phyloP scores from a whole-genome alignment of 2,888 invertebrate genomes.

The Erebia epiphron region DNA sequence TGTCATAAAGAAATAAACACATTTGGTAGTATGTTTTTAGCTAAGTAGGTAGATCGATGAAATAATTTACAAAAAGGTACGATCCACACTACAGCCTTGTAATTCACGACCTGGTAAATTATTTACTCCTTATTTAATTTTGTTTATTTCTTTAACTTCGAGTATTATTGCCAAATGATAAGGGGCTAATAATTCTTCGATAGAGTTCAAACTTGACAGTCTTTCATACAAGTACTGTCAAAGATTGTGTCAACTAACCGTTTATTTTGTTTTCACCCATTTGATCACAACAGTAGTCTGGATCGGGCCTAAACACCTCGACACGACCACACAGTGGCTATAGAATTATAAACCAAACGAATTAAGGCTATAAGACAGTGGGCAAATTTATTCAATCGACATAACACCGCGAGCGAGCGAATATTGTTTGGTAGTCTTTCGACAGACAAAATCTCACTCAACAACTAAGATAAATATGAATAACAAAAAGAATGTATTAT shows the following conservation, averaged over 20 bases:
- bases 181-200: no score
- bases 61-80: not conserved
- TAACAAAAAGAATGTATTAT: no score
- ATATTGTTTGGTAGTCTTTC: not conserved
- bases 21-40: constrained; percentile 32
- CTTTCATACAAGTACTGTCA: no score
- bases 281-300: not conserved
- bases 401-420: constrained; percentile 13
- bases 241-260: no score
- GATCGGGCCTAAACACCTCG: constrained; percentile 2
- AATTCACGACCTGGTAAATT: no score
- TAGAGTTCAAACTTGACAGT: no score
- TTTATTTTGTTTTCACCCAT: not conserved
- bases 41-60: not conserved
- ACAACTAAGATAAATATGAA: no score
- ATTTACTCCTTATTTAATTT: no score
- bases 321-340: constrained; percentile 53
- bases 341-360: constrained; percentile 47
- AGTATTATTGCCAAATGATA: no score
- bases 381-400: constrained; percentile 42
- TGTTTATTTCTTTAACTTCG: no score
- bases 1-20: constrained; percentile 31
- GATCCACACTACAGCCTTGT: not conserved
- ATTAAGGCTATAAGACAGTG: constrained; percentile 49
- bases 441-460: not conserved